Percentiles rank a stretch among this genome's conserved stretches.
Conservation (phyloP, 1,140 invertebrate genomes). For the Hyles vespertilio region DNA sequence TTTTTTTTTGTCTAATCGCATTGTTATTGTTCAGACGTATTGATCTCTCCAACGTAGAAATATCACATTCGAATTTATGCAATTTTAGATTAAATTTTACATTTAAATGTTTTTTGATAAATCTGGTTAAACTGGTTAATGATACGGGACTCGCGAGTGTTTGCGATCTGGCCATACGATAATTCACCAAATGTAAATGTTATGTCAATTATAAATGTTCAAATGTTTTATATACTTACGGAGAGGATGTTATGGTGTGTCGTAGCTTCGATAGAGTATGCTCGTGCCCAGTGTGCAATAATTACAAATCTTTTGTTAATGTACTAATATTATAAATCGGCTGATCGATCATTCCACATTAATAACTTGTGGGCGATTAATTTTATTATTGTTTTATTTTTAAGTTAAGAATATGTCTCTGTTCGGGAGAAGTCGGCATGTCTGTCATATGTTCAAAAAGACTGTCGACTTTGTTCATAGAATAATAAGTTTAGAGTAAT, state of each 20-base stretch:
- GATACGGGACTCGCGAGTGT: too few species aligned
- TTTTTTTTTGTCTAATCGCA: slow-evolving; percentile 27
- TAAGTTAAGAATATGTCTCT: slow-evolving; percentile 15
- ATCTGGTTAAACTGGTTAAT: slow-evolving; percentile 3
- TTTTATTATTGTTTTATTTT: slow-evolving; percentile 9
- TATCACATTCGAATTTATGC: slow-evolving; percentile 64
- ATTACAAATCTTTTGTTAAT: slow-evolving; percentile 19
- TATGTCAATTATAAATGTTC: slow-evolving; percentile 64
- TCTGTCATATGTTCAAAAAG: slow-evolving; percentile 30
- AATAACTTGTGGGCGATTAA: slow-evolving; percentile 15
- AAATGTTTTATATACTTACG: slow-evolving; percentile 34
- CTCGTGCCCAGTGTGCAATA: slow-evolving; percentile 54
- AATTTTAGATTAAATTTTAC: slow-evolving; percentile 63
- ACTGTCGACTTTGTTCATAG: slow-evolving; percentile 10
- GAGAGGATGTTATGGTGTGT: slow-evolving; percentile 8
- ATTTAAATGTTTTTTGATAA: slow-evolving; percentile 20
- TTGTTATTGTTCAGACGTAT: slow-evolving; percentile 36
- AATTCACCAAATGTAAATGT: slow-evolving; percentile 6
- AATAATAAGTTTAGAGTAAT: too few species aligned
- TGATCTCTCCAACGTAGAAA: slow-evolving; percentile 34
- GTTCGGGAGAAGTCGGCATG: slow-evolving; percentile 7
- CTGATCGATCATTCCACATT: slow-evolving; percentile 45
- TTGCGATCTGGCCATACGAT: neutral
- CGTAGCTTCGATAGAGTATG: slow-evolving; percentile 40
- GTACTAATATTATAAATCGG: slow-evolving; percentile 22